Conservation (phyloP, 1,140 invertebrate genomes). For the Agrilus planipennis region DNA sequence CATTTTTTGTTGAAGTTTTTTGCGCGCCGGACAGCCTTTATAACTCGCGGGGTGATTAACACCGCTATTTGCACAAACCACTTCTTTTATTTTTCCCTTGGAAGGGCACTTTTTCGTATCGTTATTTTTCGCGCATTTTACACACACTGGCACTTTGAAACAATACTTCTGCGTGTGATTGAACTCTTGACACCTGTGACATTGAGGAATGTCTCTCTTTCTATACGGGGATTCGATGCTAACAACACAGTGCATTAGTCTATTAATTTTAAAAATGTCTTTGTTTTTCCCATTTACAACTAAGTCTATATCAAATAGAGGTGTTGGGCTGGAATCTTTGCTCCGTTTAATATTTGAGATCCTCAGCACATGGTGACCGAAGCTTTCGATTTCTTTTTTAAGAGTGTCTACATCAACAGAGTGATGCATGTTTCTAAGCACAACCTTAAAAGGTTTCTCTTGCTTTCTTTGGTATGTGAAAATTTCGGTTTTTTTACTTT, state of each 20-base stretch:
- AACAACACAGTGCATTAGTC: constrained; percentile 1
- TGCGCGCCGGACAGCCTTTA: too few species aligned
- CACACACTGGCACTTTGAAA: background rate
- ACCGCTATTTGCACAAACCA: constrained; percentile 14
- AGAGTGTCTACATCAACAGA: background rate
- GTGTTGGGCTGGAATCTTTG: background rate
- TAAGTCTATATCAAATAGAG: constrained; percentile 1
- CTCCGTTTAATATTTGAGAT: constrained; percentile 3
- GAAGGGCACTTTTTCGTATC: constrained; percentile 42
- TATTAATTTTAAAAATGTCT: constrained; percentile 3
- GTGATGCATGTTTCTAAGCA: constrained; percentile 6
- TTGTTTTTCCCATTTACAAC: background rate
- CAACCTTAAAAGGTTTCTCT: constrained; percentile 3
- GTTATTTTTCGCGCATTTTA: constrained; percentile 49
- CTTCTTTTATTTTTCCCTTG: constrained; percentile 17
- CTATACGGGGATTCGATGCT: background rate
- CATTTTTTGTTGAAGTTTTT: too few species aligned
- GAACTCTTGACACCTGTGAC: constrained; percentile 3
- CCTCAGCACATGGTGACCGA: background rate
- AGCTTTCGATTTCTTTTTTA: constrained; percentile 1
- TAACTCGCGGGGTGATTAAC: too few species aligned
- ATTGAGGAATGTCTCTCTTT: constrained; percentile 6
- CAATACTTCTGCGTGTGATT: constrained; percentile 1
- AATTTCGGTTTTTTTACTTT: constrained; percentile 6
- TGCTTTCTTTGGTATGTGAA: background rate